These are phyloP conservation scores for Drosophila truncata DNA, from an alignment of 1,140 invertebrate species.

Conservation along the genomic window DNA sequence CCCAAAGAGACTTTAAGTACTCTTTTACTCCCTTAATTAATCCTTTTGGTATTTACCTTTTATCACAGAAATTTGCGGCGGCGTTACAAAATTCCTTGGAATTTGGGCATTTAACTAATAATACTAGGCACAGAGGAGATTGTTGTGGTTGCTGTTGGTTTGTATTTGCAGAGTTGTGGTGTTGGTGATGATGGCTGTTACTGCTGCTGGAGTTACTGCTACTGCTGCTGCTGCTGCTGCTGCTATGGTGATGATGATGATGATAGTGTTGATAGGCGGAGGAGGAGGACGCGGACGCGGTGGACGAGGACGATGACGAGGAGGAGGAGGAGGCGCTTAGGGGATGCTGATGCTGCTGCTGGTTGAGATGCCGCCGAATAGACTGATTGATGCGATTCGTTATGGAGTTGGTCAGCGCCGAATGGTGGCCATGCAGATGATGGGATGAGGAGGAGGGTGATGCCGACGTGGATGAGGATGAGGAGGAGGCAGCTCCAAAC, in stretches of 20 bases:
- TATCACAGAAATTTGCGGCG: slow-evolving; percentile 85
- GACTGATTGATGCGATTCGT: slow-evolving; percentile 84
- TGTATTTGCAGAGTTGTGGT: slow-evolving; percentile 39
- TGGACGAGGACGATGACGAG: slow-evolving; percentile 20
- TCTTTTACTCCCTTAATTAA: background rate
- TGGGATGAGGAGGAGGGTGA: slow-evolving; percentile 50
- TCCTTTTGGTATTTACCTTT: slow-evolving; percentile 75
- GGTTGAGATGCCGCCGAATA: slow-evolving; percentile 81
- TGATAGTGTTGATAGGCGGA: slow-evolving; percentile 59
- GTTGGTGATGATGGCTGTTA: slow-evolving; percentile 46
- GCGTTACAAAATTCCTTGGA: slow-evolving; percentile 85
- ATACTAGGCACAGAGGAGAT: slow-evolving; percentile 85
- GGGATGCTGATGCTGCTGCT: slow-evolving; percentile 76
- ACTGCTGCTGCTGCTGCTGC: slow-evolving; percentile 52
- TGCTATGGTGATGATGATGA: slow-evolving; percentile 62
- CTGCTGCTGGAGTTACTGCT: slow-evolving; percentile 58
- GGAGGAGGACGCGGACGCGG: slow-evolving; percentile 41
- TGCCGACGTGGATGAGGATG: slow-evolving; percentile 37
- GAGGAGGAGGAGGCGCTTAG: slow-evolving; percentile 47
- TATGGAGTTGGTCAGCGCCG: slow-evolving; percentile 82
- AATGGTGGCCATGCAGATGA: slow-evolving; percentile 79
- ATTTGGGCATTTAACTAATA: slow-evolving; percentile 85
- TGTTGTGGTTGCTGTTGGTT: slow-evolving; percentile 76
- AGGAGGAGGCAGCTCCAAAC: slow-evolving; percentile 63
- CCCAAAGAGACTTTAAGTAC: background rate